phyloP scores from a whole-genome alignment of 2,113 vertebrate genomes.

The Aepyceros melampus region DNA sequence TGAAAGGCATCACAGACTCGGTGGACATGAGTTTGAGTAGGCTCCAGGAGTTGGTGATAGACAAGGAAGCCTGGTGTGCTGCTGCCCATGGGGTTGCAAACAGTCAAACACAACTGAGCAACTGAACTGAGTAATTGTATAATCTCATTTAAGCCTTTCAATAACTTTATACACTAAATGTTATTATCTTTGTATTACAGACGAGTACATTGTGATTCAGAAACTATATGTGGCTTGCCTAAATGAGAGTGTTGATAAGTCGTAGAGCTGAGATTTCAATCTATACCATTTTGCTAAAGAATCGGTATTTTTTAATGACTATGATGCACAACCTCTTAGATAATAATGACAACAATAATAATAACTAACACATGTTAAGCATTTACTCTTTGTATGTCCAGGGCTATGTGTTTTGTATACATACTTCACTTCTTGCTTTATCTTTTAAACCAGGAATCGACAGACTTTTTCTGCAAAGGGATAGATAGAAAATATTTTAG shows the following conservation, averaged over 20 bases:
- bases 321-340: not conserved
- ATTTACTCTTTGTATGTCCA: not conserved
- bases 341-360: not conserved
- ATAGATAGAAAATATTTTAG: not conserved
- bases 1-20: not conserved
- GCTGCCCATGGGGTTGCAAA: not conserved
- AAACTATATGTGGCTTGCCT: not conserved
- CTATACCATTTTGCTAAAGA: not conserved
- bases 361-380: not conserved
- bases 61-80: not conserved
- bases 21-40: not conserved
- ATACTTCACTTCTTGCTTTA: not conserved
- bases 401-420: not conserved
- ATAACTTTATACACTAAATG: not conserved
- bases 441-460: not conserved
- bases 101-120: not conserved
- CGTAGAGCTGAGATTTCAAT: not conserved
- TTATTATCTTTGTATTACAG: not conserved
- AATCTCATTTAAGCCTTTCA: not conserved
- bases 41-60: not conserved
- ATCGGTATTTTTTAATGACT: not conserved
- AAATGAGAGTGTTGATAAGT: not conserved
- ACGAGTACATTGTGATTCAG: not conserved
- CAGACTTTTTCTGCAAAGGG: not conserved
- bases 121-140: not conserved